Percentiles rank a stretch among this genome's conserved stretches.
These are phyloP conservation scores for Sinotaia quadrata DNA, from an alignment of 2,888 invertebrate species.

Conservation along the genomic window DNA sequence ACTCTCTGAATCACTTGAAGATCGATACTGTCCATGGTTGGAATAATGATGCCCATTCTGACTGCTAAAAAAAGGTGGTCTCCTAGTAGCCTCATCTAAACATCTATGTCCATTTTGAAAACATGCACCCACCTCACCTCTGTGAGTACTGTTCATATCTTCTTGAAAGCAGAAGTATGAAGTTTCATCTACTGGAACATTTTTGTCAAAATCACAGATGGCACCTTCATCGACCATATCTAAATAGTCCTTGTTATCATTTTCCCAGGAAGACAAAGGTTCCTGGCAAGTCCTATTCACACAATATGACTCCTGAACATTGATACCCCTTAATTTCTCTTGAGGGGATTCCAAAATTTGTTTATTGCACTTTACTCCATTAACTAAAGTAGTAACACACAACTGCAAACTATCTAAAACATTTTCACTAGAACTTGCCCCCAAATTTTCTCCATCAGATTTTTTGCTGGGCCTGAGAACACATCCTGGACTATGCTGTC, in stretches of 20 bases:
- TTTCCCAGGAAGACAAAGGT: background rate
- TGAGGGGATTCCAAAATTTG: too few relatives aligned
- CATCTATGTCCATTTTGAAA: conserved; percentile 11
- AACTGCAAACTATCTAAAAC: background rate
- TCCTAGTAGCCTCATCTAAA: too few relatives aligned
- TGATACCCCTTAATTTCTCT: too few relatives aligned
- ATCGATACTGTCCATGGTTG: background rate
- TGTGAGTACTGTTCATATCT: conserved; percentile 10
- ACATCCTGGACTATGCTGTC: too few relatives aligned
- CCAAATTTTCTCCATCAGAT: too few relatives aligned
- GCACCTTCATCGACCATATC: conserved; percentile 46
- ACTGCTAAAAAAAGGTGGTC: background rate
- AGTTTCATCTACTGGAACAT: conserved; percentile 21
- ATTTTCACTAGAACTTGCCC: too few relatives aligned
- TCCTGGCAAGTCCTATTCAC: too few relatives aligned
- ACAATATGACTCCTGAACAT: too few relatives aligned
- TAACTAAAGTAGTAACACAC: too few relatives aligned
- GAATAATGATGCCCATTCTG: background rate
- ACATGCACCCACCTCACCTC: background rate
- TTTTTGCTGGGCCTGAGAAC: too few relatives aligned
- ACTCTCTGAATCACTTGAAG: conserved; percentile 15
- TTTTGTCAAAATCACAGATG: conserved; percentile 43
- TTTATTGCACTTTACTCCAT: too few relatives aligned
- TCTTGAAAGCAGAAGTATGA: conserved; percentile 5
- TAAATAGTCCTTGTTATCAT: conserved; percentile 1